phyloP scores from a whole-genome alignment of 2,888 invertebrate genomes.

The Pachydiplax longipennis region DNA sequence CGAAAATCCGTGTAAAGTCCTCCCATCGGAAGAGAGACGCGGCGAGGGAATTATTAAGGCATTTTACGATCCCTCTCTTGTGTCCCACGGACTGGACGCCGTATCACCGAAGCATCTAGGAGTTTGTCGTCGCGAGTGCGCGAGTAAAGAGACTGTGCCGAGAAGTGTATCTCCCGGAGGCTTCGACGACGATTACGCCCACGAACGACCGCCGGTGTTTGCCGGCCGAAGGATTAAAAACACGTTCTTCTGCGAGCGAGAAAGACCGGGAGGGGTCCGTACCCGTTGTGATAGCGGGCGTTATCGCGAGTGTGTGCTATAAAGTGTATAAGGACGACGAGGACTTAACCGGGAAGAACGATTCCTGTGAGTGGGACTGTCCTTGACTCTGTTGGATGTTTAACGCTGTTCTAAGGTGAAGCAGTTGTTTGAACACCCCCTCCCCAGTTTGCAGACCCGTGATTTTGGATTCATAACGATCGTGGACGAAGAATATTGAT shows the following conservation, averaged over 20 bases:
- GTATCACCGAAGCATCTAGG: not conserved
- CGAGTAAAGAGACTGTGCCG: not conserved
- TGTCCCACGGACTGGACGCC: too few species aligned
- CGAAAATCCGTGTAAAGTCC: not conserved
- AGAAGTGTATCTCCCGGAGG: conserved; percentile 1
- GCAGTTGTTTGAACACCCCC: not conserved
- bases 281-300: not conserved
- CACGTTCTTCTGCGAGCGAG: not conserved
- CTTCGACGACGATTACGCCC: not conserved
- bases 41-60: not conserved
- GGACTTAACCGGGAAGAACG: not conserved
- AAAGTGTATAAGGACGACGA: not conserved
- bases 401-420: not conserved
- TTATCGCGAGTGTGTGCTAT: conserved; percentile 17
- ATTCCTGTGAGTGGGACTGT: not conserved
- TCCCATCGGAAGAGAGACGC: not conserved
- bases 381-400: not conserved
- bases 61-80: too few species aligned
- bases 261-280: not conserved
- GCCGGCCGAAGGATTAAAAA: not conserved
- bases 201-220: conserved; percentile 9
- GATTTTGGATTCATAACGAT: conserved; percentile 9
- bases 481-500: not conserved
- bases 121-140: not conserved
- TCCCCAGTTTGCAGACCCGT: not conserved